phyloP scores from a whole-genome alignment of 2,113 vertebrate genomes.

The Polypterus senegalus region DNA sequence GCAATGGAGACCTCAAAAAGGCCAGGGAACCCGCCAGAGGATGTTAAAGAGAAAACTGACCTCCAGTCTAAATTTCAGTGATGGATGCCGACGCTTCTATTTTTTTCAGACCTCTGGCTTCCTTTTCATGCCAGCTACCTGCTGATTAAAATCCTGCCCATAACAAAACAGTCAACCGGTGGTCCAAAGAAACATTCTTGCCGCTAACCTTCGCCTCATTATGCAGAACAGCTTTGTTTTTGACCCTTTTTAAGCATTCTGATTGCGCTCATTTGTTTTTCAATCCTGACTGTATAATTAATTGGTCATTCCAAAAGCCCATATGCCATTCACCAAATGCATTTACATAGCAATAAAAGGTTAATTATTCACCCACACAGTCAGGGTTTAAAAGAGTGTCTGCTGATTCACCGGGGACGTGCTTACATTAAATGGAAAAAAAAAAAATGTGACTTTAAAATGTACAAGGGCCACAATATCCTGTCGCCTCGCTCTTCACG shows the following conservation, averaged over 20 bases:
- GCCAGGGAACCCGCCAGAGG: too few relatives aligned
- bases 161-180: background rate
- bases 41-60: too few relatives aligned
- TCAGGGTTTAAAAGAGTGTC: background rate
- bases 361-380: conserved; percentile 2
- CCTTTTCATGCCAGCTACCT: too few relatives aligned
- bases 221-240: background rate
- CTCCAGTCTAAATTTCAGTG: too few relatives aligned
- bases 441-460: too few relatives aligned
- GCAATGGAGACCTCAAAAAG: too few relatives aligned
- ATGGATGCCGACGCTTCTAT: too few relatives aligned
- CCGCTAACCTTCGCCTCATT: background rate
- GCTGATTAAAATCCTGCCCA: too few relatives aligned
- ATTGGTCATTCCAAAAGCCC: conserved; percentile 4
- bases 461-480: too few relatives aligned
- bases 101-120: too few relatives aligned
- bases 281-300: background rate
- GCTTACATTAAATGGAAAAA: background rate
- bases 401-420: background rate
- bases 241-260: conserved; percentile 3
- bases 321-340: conserved; percentile 1
- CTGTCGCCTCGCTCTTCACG: too few relatives aligned
- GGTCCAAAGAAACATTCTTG: background rate
- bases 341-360: conserved; percentile 9
- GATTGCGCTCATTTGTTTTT: background rate